Conservation (phyloP, 2,797 vertebrate species). For the Perodicticus potto region DNA sequence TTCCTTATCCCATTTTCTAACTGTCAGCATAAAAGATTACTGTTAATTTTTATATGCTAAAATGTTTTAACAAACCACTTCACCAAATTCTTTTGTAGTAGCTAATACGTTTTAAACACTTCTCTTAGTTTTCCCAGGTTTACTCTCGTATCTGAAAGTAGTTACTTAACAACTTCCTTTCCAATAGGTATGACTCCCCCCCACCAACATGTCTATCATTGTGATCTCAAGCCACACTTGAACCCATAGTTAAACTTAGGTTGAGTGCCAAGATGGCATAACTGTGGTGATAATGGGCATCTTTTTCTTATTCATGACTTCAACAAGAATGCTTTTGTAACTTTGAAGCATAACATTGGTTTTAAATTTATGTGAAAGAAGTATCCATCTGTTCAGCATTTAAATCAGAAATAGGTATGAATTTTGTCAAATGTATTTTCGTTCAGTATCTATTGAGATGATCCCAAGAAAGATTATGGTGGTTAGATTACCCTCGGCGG, state of each 20-base stretch:
- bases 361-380: conserved; percentile 32
- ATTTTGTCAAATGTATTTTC: conserved; percentile 5
- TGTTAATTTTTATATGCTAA: conserved; percentile 15
- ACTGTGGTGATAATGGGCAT: not conserved
- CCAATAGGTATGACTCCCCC: not conserved
- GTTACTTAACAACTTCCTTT: conserved; percentile 49
- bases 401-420: conserved; percentile 27
- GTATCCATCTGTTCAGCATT: not conserved
- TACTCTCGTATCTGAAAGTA: conserved; percentile 24
- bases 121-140: conserved; percentile 39
- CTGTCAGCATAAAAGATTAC: not conserved
- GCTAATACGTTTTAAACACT: conserved; percentile 41
- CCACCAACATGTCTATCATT: not conserved
- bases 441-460: not conserved
- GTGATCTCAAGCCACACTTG: no score
- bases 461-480: not conserved
- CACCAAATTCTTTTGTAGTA: conserved; percentile 28
- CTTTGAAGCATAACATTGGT: not conserved
- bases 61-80: conserved; percentile 16
- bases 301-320: not conserved
- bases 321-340: conserved; percentile 43
- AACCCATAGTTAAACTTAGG: no score
- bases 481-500: not conserved
- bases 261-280: not conserved
- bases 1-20: conserved; percentile 27